Evolutionary conservation across 2,113 vertebrate species (phyloP).

Genomic region (Oryzias woworae): DNA sequence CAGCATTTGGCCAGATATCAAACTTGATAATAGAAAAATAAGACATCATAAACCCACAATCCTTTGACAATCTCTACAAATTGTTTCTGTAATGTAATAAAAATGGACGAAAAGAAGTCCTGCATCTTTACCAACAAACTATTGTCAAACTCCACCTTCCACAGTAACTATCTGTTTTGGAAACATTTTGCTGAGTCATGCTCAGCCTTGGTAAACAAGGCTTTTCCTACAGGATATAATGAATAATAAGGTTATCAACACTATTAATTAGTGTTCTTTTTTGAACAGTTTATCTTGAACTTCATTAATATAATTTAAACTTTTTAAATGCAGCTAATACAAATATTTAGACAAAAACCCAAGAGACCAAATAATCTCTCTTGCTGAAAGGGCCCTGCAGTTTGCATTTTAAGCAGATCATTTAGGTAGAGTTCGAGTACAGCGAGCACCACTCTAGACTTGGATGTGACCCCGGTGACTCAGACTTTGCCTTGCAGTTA

Average conservation of each 20-base stretch:
- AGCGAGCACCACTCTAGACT: slow-evolving; percentile 4
- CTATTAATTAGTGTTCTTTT: no score
- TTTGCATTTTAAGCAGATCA: slow-evolving; percentile 5
- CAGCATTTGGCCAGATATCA: no score
- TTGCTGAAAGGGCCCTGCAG: not conserved
- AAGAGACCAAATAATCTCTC: not conserved
- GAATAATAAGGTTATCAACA: not conserved
- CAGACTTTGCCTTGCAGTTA: not conserved
- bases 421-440: not conserved
- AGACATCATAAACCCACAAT: no score
- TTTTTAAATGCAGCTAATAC: no score
- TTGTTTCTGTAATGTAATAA: not conserved
- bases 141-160: not conserved
- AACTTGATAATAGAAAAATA: no score
- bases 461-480: slow-evolving; percentile 7
- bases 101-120: not conserved
- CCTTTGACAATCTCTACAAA: not conserved
- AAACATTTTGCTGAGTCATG: not conserved
- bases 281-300: no score
- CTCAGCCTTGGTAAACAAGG: not conserved
- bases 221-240: not conserved
- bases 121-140: no score
- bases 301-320: no score
- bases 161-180: not conserved
- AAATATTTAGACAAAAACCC: no score